Evolutionary conservation across 2,888 invertebrate species (phyloP), one percentile per base, ranked within the genome.

Genomic region (Strigamia maritima): DNA sequence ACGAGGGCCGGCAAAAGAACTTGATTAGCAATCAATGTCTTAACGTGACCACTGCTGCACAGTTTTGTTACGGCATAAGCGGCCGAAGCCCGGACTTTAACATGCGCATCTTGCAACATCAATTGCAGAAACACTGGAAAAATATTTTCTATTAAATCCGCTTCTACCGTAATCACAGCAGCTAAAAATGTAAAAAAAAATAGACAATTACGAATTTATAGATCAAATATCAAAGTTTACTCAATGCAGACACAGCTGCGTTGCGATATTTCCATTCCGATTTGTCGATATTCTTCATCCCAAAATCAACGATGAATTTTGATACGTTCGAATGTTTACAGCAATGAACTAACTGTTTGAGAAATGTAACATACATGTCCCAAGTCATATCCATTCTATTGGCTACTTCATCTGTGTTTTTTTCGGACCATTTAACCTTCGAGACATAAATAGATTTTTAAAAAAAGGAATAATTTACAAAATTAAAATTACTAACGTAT

Each of bases 271-370:
- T 70, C 70, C 70, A 70, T 26, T 70, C 70, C 0, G 28, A 4
- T 70, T 70, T 70, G 28, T 26, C 70, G 4, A 70, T 4, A 70
- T 70, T 70, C 16, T 70, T 70, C 70, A 70, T 70, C 70, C 70
- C 70, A 14, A 70, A 70, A 28, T 70, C 70, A 14, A 28, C 28
- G 14, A 70, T 70, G n/a, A 70, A 70, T n/a, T 70, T 70, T 14
- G 70, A 28, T 1, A 70, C n/a, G n/a, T 70, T 70, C n/a, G 70
- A 28, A 70, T 70, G 7, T 4, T 28, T 70, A 28, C 70, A 70
- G n/a, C 70, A 70, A 16, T 26, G 12, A 10, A 70, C 70, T 28
- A 70, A 7, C 2, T 70, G 28, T 26, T 12, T 28, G 3, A 70
- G n/a, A 26, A 70, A 70, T 0, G n/a, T 26, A 14, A 70, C 28